Conservation (phyloP, 2,113 vertebrate species). For the Holacanthus passer region DNA sequence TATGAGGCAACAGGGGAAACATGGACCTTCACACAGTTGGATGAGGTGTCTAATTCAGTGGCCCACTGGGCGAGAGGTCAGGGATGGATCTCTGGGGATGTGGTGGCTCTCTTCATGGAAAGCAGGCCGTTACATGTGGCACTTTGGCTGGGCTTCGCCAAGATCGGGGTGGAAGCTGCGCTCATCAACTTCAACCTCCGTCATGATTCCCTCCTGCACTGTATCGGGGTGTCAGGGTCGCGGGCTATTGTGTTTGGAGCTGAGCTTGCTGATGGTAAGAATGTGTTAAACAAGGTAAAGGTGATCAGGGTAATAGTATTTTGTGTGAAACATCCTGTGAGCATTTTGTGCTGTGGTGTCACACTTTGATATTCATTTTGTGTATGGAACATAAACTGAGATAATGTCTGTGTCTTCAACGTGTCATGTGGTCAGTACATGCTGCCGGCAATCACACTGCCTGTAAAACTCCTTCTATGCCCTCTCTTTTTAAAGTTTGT, state of each 20-base stretch:
- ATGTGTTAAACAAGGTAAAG: neutral
- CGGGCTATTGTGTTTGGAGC: conserved; percentile 89
- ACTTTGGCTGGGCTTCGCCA: conserved; percentile 92
- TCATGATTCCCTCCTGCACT: conserved; percentile 88
- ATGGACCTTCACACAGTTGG: conserved; percentile 90
- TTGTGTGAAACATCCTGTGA: conserved; percentile 2
- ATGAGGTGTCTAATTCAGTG: conserved; percentile 87
- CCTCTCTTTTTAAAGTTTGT: neutral
- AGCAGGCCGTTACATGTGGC: conserved; percentile 91
- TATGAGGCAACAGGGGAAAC: conserved; percentile 86
- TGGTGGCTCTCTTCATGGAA: conserved; percentile 92
- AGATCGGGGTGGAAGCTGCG: conserved; percentile 88
- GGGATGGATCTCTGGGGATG: conserved; percentile 87
- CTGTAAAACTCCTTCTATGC: neutral
- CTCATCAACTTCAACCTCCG: conserved; percentile 93
- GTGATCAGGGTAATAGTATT: no score
- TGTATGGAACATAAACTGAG: conserved; percentile 6
- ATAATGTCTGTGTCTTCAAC: neutral
- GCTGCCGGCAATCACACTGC: neutral
- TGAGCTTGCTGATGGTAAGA: conserved; percentile 88
- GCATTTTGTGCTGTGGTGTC: neutral
- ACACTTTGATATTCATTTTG: neutral
- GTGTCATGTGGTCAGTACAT: conserved; percentile 6
- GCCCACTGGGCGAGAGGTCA: conserved; percentile 85
- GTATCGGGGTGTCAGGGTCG: conserved; percentile 86